These are phyloP conservation scores for Drosophila villosipedis DNA, from an alignment of 2,888 invertebrate genomes.

Conservation along the genomic window DNA sequence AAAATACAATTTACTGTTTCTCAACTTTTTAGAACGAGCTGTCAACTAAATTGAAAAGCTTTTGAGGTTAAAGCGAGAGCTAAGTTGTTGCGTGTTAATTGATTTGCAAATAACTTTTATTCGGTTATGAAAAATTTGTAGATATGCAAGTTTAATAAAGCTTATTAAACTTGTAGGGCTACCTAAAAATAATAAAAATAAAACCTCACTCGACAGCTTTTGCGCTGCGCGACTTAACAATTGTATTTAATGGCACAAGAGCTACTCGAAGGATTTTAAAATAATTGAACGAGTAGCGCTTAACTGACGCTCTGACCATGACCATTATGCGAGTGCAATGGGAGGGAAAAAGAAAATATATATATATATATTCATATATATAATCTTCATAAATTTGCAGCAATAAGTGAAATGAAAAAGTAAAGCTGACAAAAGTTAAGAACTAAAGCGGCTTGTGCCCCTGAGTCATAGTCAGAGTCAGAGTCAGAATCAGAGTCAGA, in stretches of 20 bases:
- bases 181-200: too few species aligned
- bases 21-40: neutral
- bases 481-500: neutral
- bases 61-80: neutral
- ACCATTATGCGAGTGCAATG: slow-evolving; percentile 19
- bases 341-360: slow-evolving; percentile 1
- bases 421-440: slow-evolving; percentile 68
- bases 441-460: slow-evolving; percentile 72
- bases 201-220: neutral
- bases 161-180: too few species aligned
- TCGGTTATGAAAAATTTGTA: neutral
- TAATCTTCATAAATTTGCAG: slow-evolving; percentile 50
- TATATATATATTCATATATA: neutral
- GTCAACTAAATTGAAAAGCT: neutral
- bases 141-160: too few species aligned
- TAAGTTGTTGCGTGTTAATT: neutral
- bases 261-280: slow-evolving; percentile 10
- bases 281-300: slow-evolving; percentile 5
- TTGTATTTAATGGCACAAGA: neutral
- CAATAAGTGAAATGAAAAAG: slow-evolving; percentile 58
- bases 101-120: neutral
- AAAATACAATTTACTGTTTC: neutral
- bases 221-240: neutral
- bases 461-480: neutral
- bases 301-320: slow-evolving; percentile 16